phyloP scores from a whole-genome alignment of 2,113 vertebrate genomes.

The Lasiurus cinereus region DNA sequence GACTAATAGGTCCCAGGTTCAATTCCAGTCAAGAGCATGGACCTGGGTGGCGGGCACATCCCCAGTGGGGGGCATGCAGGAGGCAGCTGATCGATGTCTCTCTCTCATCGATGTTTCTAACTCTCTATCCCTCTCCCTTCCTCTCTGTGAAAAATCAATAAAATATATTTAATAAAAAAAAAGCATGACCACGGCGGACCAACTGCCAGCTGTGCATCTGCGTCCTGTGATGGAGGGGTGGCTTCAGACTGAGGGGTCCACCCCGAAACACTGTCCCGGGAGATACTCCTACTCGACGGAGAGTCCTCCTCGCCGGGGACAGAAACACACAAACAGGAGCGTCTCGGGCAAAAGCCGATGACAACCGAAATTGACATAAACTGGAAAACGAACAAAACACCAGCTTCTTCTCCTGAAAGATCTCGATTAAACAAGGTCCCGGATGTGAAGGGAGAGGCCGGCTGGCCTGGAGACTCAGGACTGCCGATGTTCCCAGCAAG shows the following conservation, averaged over 20 bases:
- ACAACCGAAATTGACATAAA: not conserved
- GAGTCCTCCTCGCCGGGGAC: not conserved
- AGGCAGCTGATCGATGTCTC: too few relatives aligned
- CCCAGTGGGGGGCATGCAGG: too few relatives aligned
- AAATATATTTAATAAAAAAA: too few relatives aligned
- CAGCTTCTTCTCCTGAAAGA: not conserved
- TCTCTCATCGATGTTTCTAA: too few relatives aligned
- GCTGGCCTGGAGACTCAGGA: not conserved
- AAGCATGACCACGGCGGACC: not conserved
- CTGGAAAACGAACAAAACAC: not conserved
- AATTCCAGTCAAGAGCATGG: too few relatives aligned
- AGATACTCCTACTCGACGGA: not conserved
- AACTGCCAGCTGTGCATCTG: not conserved
- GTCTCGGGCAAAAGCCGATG: not conserved
- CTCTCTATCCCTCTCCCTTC: too few relatives aligned
- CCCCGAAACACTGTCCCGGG: conserved; percentile 7
- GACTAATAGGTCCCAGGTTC: too few relatives aligned
- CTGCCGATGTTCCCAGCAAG: not conserved
- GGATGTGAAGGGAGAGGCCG: not conserved
- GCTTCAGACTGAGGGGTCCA: not conserved
- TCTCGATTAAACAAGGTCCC: too few relatives aligned
- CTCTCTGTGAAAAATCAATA: too few relatives aligned
- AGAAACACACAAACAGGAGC: not conserved
- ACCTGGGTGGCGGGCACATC: too few relatives aligned
- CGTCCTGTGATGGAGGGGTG: not conserved